phyloP scores from a whole-genome alignment of 2,113 vertebrate species.

The Tautogolabrus adspersus region DNA sequence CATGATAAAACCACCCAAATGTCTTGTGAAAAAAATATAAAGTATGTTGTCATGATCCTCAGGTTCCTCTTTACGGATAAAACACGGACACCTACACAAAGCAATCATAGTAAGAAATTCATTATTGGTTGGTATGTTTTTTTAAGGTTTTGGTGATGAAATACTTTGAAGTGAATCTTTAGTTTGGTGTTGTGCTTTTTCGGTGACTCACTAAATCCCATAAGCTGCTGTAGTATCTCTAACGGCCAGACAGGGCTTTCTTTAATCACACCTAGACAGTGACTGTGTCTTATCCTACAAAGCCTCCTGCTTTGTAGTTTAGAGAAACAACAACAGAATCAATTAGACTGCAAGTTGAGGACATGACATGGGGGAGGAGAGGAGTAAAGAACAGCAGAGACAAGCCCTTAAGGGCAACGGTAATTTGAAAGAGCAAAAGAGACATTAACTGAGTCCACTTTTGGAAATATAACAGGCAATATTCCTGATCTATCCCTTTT shows the following conservation, averaged over 20 bases:
- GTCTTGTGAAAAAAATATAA: slow-evolving; percentile 28
- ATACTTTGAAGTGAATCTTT: slow-evolving; percentile 74
- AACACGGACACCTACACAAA: slow-evolving; percentile 27
- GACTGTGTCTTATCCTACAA: slow-evolving; percentile 73
- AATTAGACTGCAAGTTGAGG: slow-evolving; percentile 64
- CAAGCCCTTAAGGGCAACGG: slow-evolving; percentile 21
- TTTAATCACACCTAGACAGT: slow-evolving; percentile 79
- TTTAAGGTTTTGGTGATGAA: slow-evolving; percentile 60
- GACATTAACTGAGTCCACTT: slow-evolving; percentile 27
- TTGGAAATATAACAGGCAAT: slow-evolving; percentile 21
- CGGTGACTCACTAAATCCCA: slow-evolving; percentile 75
- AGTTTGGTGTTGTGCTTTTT: slow-evolving; percentile 55
- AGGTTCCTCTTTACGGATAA: slow-evolving; percentile 38
- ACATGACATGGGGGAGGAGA: slow-evolving; percentile 43
- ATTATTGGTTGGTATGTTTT: slow-evolving; percentile 59
- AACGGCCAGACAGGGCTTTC: slow-evolving; percentile 74
- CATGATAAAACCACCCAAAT: slow-evolving; percentile 14
- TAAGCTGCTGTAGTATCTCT: slow-evolving; percentile 80
- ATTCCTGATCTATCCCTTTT: slow-evolving; percentile 6
- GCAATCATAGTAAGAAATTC: slow-evolving; percentile 35
- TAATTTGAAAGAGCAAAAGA: slow-evolving; percentile 21
- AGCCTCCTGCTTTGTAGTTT: slow-evolving; percentile 68
- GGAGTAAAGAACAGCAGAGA: slow-evolving; percentile 44
- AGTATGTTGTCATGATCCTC: slow-evolving; percentile 51
- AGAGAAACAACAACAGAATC: slow-evolving; percentile 68